Conservation (phyloP, 92 coral and sea anemone genomes). For the Heteractis magnifica region DNA sequence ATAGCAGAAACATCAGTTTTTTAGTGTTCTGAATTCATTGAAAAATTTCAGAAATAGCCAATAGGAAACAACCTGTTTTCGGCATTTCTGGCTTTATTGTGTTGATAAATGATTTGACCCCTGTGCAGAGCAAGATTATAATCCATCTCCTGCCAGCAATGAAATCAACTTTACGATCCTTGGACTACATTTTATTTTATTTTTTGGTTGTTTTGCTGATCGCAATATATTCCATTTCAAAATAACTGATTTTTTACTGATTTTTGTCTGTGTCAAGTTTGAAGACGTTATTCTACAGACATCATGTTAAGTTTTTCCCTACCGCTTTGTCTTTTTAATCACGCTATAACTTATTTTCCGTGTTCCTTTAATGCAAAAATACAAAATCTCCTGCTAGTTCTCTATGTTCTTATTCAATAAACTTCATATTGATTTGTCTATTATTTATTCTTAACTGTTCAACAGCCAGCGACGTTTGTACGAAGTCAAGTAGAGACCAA, state of each 20-base stretch:
- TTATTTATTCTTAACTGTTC: background rate
- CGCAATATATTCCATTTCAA: background rate
- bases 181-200: background rate
- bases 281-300: background rate
- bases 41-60: background rate
- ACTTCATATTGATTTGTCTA: background rate
- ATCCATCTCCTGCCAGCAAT: background rate
- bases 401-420: background rate
- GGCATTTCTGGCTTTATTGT: background rate
- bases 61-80: background rate
- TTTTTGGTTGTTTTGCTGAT: background rate
- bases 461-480: background rate
- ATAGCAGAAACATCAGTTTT: background rate
- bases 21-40: background rate
- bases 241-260: background rate
- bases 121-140: background rate
- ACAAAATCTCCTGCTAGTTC: background rate
- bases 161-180: background rate
- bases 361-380: background rate
- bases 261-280: background rate
- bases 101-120: background rate
- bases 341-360: background rate
- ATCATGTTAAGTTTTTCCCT: background rate
- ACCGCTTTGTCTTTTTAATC: background rate
- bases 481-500: background rate